Base-by-base conservation (phyloP, 1,140 invertebrate species). In the Brachionus rotundiformis region DNA sequence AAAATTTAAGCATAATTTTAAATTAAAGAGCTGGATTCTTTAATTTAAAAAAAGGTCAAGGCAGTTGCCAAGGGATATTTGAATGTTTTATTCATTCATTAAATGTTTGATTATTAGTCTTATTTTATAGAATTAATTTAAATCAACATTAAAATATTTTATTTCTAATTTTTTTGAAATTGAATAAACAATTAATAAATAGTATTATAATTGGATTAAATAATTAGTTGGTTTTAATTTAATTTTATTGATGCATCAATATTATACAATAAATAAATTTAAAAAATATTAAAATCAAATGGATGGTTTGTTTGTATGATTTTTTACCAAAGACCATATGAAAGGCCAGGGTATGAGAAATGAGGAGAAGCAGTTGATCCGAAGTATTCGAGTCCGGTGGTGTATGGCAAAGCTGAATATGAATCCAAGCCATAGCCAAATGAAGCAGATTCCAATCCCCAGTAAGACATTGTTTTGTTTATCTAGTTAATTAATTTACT, bases 1-100 rank as follows among this genome's bases (percentile, higher is more conserved):
- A 36, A 68, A 68, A 33, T 68, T 68, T 36, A 23, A 23, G 63
- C 63, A 68, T 68, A 68, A 68, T 68, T 68, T 61, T 68, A 7
- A 13, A 41, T 68, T 11, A 8, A 16, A 68, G 27, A 33, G 11
- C 63, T 68, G 63, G 63, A 68, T 68, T 27, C 8, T 63, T 63
- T 63, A 25, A 68, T 36, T 68, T 19, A 36, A 36, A 36, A 36
- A 2, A 33, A 36, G 10, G 63, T 68, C 63, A 68, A 36, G 63
- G 63, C 36, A 33, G 63, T 68, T 68, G 31, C 19, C 33, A 68
- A 33, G 63, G 63, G 27, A 68, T 36, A 33, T 68, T 68, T 63
- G 25, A 63, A 63, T 29, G 13, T 27, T 19, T 54, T n/a, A n/a
- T n/a, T n/a, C n/a, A n/a, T n/a, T n/a, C n/a, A n/a, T n/a, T n/a